These are phyloP conservation scores for Oryzias javanicus DNA, from an alignment of 2,113 vertebrate genomes.

Conservation along the genomic window DNA sequence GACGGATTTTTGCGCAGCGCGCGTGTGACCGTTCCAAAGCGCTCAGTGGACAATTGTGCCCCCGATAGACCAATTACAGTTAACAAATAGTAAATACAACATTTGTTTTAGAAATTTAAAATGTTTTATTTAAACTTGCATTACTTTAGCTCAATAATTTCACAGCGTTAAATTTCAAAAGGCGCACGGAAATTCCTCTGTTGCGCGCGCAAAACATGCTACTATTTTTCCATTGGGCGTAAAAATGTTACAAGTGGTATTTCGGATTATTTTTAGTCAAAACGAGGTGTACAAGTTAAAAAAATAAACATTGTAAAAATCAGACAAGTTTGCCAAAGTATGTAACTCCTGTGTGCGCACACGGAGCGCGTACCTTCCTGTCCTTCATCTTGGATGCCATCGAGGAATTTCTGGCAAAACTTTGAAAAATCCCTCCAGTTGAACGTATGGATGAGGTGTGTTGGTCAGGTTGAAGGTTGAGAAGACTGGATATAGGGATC, in stretches of 20 bases:
- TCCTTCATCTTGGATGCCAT: constrained; percentile 92
- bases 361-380: constrained; percentile 83
- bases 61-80: no score
- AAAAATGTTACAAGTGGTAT: background rate
- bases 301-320: constrained; percentile 11
- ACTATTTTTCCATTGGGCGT: background rate
- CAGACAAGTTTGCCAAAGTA: constrained; percentile 15
- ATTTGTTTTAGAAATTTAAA: no score
- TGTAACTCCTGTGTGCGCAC: constrained; percentile 41
- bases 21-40: constrained; percentile 32
- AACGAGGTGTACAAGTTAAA: constrained; percentile 8
- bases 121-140: background rate
- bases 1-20: constrained; percentile 23
- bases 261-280: background rate
- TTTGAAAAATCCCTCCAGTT: constrained; percentile 23
- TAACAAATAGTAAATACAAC: background rate
- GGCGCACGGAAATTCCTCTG: constrained; percentile 5
- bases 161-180: background rate
- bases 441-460: constrained; percentile 24
- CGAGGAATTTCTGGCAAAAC: constrained; percentile 51
- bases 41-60: constrained; percentile 28
- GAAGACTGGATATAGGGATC: constrained; percentile 69
- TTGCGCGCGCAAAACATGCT: constrained; percentile 5
- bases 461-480: constrained; percentile 49
- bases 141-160: background rate